A percentile compares a stretch with the other conserved stretches of the same genome.
These are phyloP conservation scores for Malaclemys terrapin DNA, from an alignment of 2,113 vertebrate species.

Conservation along the genomic window DNA sequence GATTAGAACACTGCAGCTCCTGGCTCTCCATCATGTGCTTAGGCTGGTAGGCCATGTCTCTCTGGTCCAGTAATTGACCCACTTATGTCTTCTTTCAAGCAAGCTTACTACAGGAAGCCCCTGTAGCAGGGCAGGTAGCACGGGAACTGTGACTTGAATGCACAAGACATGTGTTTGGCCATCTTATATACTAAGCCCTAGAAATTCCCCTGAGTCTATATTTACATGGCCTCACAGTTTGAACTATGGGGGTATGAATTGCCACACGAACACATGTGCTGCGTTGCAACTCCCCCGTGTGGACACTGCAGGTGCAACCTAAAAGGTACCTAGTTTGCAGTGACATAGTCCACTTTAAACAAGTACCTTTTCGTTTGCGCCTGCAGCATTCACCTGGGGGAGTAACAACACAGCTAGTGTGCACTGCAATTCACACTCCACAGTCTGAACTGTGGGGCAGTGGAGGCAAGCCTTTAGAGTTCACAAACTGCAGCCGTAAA, in stretches of 20 bases:
- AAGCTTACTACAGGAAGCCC: background rate
- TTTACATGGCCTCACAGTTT: background rate
- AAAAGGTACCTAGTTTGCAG: background rate
- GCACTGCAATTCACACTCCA: background rate
- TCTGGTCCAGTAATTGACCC: background rate
- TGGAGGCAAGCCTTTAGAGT: background rate
- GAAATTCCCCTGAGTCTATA: background rate
- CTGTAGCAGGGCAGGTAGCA: background rate
- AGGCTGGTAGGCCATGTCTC: background rate
- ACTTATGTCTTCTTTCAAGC: background rate
- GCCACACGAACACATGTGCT: background rate
- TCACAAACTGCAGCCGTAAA: background rate
- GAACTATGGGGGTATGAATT: background rate
- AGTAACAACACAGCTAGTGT: background rate
- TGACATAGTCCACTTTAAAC: background rate
- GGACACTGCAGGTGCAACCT: background rate
- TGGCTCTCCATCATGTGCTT: background rate
- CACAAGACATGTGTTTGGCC: background rate
- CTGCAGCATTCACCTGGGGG: background rate
- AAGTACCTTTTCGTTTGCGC: background rate
- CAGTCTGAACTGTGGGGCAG: background rate
- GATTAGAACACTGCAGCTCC: background rate
- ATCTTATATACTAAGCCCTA: background rate
- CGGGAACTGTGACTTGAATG: background rate
- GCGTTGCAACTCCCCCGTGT: background rate